Evolutionary conservation across 53 echinoderm and acorn worm species (phyloP), one percentile per base, ranked within the genome.

Genomic region (Astropecten irregularis): DNA sequence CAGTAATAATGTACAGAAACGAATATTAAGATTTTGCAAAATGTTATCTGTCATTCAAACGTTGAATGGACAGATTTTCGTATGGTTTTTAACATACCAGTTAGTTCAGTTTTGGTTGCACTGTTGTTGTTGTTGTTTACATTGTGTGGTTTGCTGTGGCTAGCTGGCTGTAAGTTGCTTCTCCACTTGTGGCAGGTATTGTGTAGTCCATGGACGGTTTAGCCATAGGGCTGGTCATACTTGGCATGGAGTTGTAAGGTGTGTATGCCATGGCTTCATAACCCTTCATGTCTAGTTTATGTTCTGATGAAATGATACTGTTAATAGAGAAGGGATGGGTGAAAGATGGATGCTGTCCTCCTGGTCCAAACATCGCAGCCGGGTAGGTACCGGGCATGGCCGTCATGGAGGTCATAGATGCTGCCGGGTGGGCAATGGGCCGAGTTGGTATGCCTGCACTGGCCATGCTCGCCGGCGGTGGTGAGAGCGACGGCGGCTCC

Each of bases 311-410:
- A 83, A 95, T 95, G 77, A 95, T 89, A 67, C 91, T 96, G 85
- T 89, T 96, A 27, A 96, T 96, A 32, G 96, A 96, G 85, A 96
- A 96, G 15, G 96, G 96, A 38, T 93, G 93, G 28, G 93, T 85
- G 49, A 93, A 93, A 15, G 93, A 93, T 15, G 96, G 96, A 49
- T 96, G 96, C 55, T 96, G 96, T 11, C 91, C 91, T 18, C 74
- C 74, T 39, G 74, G 74, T 39, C 47, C 71, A 61, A 91, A 90
- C 94, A 94, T 94, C 19, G 88, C 85, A 16, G 81, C 89, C 18
- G 90, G 93, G 49, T 92, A 89, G 61, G 86, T 83, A 22, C 88
- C 84, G 29, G 83, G 68, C 95, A 95, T 95, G 35, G 83, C 88
- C 6, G 90, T 81, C 92, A 92, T 85, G 35, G 93, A 68, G 31